These are phyloP conservation scores for Mastomys coucha DNA, from an alignment of 2,113 vertebrate species.

Conservation along the genomic window DNA sequence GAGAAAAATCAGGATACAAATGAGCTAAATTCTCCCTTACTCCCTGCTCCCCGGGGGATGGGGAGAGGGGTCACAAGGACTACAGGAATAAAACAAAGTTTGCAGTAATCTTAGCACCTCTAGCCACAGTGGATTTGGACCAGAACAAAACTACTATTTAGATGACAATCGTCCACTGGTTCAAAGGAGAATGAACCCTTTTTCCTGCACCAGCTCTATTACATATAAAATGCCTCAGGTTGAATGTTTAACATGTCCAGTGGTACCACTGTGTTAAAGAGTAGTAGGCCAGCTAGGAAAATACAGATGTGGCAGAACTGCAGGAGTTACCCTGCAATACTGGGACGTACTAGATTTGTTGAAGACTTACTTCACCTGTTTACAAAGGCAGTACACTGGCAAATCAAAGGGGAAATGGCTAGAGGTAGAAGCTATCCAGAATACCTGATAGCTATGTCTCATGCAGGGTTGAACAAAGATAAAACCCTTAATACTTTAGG, in stretches of 20 bases:
- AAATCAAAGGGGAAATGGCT: constrained; percentile 4
- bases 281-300: neutral
- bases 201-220: neutral
- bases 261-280: neutral
- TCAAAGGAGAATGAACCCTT: neutral
- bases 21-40: neutral
- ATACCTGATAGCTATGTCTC: neutral
- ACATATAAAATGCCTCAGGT: neutral
- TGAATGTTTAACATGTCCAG: neutral
- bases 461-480: neutral
- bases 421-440: constrained; percentile 26
- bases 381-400: neutral
- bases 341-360: neutral
- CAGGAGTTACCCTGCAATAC: neutral
- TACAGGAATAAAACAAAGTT: neutral
- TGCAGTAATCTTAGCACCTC: constrained; percentile 16
- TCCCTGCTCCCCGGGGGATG: neutral
- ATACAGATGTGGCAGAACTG: neutral
- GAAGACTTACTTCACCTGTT: neutral
- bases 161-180: neutral
- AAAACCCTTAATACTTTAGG: neutral
- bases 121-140: neutral
- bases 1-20: constrained; percentile 43
- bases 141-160: neutral
- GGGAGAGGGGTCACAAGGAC: neutral